These are phyloP conservation scores for Pycnonotus jocosus DNA, from an alignment of 2,113 vertebrate species.

Conservation along the genomic window DNA sequence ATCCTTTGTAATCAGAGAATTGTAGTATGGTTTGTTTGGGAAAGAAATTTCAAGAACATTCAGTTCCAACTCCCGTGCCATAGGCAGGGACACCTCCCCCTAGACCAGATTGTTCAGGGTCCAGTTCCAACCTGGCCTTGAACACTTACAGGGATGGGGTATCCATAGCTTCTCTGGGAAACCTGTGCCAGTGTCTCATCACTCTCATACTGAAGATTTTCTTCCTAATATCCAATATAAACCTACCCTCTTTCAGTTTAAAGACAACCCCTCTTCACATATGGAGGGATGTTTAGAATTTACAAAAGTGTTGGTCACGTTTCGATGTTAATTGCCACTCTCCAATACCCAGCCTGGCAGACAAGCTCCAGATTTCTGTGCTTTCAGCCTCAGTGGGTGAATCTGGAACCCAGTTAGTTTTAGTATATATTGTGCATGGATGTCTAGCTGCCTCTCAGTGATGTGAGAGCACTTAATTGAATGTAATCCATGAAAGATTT, in stretches of 20 bases:
- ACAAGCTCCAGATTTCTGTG: neutral
- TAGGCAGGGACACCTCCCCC: neutral
- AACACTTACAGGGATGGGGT: neutral
- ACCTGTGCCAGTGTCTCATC: neutral
- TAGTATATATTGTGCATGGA: neutral
- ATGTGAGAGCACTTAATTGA: constrained; percentile 4
- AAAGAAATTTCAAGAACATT: neutral
- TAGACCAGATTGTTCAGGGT: neutral
- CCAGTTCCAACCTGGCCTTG: neutral
- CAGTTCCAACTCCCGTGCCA: neutral
- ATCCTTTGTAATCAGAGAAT: neutral
- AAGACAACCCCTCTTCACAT: accelerated
- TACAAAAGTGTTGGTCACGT: neutral
- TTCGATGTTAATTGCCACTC: neutral
- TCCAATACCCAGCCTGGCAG: neutral
- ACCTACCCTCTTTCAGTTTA: neutral
- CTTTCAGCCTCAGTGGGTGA: neutral
- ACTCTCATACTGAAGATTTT: neutral
- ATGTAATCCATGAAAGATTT: constrained; percentile 45
- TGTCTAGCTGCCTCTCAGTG: neutral
- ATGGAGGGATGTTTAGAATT: neutral
- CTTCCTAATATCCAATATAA: neutral
- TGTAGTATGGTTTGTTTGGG: neutral
- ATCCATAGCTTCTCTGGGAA: neutral
- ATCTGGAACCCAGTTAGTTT: neutral